These are phyloP conservation scores for Casuarius casuarius DNA, from an alignment of 2,113 vertebrate species.

Conservation along the genomic window DNA sequence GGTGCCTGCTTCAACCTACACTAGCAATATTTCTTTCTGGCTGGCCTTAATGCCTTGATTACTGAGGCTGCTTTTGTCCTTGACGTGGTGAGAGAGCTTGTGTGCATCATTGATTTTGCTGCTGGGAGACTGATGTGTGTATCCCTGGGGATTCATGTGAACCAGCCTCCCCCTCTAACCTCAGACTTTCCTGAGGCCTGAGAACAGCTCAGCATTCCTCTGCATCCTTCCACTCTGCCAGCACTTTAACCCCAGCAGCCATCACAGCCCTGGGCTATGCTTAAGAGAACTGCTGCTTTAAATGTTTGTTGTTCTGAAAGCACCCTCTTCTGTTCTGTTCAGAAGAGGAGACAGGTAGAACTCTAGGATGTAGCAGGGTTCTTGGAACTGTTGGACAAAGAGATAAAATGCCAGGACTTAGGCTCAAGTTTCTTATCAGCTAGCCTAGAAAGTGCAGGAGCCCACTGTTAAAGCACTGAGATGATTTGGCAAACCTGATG, in stretches of 20 bases:
- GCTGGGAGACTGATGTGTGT: neutral
- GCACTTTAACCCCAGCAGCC: accelerated
- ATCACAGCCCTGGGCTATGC: neutral
- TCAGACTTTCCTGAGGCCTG: neutral
- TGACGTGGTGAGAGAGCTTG: neutral
- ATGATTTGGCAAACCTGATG: neutral
- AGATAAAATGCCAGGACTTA: neutral
- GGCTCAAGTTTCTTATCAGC: neutral
- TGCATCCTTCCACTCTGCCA: neutral
- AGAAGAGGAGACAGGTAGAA: neutral
- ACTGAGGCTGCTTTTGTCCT: neutral
- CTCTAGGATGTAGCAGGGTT: neutral
- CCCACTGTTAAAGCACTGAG: neutral
- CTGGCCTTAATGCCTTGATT: neutral
- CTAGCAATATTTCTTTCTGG: neutral
- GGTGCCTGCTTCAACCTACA: neutral
- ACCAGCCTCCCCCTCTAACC: conserved; percentile 9
- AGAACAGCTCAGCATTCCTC: neutral
- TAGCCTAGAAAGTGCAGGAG: neutral
- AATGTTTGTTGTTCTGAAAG: neutral
- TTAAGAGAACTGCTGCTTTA: neutral
- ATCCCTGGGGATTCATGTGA: conserved; percentile 20
- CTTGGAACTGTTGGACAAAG: neutral
- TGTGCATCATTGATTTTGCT: neutral
- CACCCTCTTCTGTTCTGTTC: neutral